phyloP scores from a whole-genome alignment of 2,113 vertebrate species.

The Chroicocephalus ridibundus region DNA sequence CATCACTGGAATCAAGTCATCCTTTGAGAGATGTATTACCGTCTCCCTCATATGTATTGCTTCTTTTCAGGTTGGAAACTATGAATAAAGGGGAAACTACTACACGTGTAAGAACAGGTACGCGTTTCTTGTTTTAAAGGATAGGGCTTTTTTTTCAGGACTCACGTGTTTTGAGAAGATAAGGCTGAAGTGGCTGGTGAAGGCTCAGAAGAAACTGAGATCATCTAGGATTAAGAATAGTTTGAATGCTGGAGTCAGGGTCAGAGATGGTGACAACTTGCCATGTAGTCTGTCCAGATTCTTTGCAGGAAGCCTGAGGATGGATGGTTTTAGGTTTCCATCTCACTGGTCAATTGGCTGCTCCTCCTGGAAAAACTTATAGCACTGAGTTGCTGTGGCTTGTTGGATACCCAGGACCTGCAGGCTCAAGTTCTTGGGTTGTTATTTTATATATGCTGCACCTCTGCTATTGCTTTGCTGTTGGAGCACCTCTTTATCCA shows the following conservation, averaged over 20 bases:
- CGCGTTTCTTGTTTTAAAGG: neutral
- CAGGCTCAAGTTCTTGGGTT: neutral
- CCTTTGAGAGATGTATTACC: neutral
- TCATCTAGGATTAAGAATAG: neutral
- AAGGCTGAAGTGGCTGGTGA: neutral
- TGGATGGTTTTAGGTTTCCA: neutral
- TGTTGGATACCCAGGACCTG: neutral
- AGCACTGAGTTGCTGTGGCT: neutral
- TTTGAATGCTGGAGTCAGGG: neutral
- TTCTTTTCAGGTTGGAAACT: neutral
- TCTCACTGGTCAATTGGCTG: neutral
- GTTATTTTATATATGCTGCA: fast-evolving
- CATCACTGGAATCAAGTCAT: fast-evolving
- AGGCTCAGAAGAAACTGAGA: neutral
- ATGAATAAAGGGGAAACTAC: fast-evolving
- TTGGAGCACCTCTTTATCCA: neutral
- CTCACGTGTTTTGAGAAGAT: neutral
- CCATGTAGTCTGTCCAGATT: neutral
- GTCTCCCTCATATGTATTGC: fast-evolving
- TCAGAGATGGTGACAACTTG: neutral
- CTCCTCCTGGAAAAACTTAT: neutral
- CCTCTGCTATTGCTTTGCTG: neutral
- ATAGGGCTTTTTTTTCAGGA: neutral
- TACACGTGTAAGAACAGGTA: fast-evolving
- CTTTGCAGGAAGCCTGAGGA: neutral